Evolutionary conservation across 1,140 invertebrate species (phyloP).

Genomic region (Aphelinus atriplicis): DNA sequence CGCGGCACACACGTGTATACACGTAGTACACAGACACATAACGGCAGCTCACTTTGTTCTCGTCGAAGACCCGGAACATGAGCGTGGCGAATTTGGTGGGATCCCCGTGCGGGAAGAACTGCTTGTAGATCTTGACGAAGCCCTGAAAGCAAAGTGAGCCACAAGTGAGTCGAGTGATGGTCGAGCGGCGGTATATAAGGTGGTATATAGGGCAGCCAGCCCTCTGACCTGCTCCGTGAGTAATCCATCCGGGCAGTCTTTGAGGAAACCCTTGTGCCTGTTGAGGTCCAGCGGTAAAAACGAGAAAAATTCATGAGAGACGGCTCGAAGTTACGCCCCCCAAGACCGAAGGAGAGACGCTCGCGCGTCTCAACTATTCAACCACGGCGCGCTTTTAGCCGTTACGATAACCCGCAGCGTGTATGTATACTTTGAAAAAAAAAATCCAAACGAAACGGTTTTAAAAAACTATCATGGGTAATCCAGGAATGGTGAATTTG

Average conservation of each 20-base stretch:
- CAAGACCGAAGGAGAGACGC: neutral
- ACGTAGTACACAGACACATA: too few relatives aligned
- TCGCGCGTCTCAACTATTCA: neutral
- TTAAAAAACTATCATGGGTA: too few relatives aligned
- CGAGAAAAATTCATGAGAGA: slow-evolving; percentile 27
- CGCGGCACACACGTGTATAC: too few relatives aligned
- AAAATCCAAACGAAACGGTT: too few relatives aligned
- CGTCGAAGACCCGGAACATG: slow-evolving; percentile 98
- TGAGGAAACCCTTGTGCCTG: slow-evolving; percentile 95
- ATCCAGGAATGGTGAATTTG: too few relatives aligned
- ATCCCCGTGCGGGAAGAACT: slow-evolving; percentile 98
- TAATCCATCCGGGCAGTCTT: slow-evolving; percentile 91
- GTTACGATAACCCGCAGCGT: too few relatives aligned
- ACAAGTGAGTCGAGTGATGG: neutral
- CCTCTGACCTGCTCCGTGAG: slow-evolving; percentile 86
- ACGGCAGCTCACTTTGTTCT: slow-evolving; percentile 89
- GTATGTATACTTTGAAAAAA: too few relatives aligned
- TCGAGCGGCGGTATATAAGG: neutral
- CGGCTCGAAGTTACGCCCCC: too few relatives aligned
- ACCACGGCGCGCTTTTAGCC: too few relatives aligned
- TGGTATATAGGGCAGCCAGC: neutral
- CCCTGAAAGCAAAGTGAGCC: slow-evolving; percentile 74
- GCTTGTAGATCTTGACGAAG: slow-evolving; percentile 98
- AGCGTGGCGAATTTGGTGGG: slow-evolving; percentile 96
- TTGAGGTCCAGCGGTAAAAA: slow-evolving; percentile 38